A percentile compares a stretch with the other conserved stretches of the same genome.
These are phyloP conservation scores for Cosmopolites sordidus DNA, from an alignment of 2,888 invertebrate genomes.

Conservation along the genomic window DNA sequence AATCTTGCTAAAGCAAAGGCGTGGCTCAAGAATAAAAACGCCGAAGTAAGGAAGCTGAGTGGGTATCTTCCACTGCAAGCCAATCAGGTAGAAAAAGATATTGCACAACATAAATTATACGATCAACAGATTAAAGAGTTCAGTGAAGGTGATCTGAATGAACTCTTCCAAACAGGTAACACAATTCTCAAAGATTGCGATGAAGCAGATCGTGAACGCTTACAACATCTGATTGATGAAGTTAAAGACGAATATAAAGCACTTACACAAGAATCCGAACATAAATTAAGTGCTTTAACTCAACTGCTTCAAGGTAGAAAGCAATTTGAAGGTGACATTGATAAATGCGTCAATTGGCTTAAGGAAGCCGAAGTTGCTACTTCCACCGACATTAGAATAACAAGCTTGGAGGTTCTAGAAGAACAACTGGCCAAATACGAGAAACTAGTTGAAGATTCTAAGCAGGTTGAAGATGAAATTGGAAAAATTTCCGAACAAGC, in stretches of 20 bases:
- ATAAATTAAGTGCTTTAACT: conserved; percentile 65
- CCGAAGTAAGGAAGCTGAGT: conserved; percentile 70
- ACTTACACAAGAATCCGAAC: conserved; percentile 67
- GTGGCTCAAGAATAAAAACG: conserved; percentile 75
- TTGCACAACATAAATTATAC: conserved; percentile 69
- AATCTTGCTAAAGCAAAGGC: conserved; percentile 73
- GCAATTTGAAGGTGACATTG: conserved; percentile 76
- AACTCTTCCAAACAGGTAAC: conserved; percentile 71
- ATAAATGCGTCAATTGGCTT: conserved; percentile 81
- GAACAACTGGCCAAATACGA: conserved; percentile 86
- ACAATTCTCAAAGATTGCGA: conserved; percentile 78
- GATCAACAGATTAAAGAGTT: conserved; percentile 74
- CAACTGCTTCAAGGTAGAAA: conserved; percentile 74
- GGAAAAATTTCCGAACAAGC: conserved; percentile 74
- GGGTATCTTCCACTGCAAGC: conserved; percentile 77
- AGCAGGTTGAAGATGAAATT: conserved; percentile 65
- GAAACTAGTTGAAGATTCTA: conserved; percentile 70
- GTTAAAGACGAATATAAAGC: conserved; percentile 68
- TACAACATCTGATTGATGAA: conserved; percentile 65
- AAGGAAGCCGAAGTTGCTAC: conserved; percentile 86
- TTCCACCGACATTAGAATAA: conserved; percentile 73
- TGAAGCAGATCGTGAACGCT: conserved; percentile 60
- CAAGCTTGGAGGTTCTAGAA: conserved; percentile 76
- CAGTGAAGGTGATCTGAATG: conserved; percentile 67
- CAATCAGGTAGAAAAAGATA: conserved; percentile 76